These are phyloP conservation scores for human DNA, from an alignment of 2,113 vertebrate genomes.

Conservation along the genomic window GRCh38 chr17:6210501-6211000, in stretches of 20 bases:
- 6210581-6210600: rapidly evolving
- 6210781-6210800: neutral
- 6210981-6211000: slow-evolving; percentile 65
- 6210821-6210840: slow-evolving; percentile 55
- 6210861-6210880: slow-evolving; percentile 60
- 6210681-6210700: neutral
- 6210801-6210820: slow-evolving; percentile 56
- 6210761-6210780: neutral
- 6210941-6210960: slow-evolving; percentile 67
- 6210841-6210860: slow-evolving; percentile 51
- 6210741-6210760: neutral
- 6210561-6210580: neutral
- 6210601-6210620: neutral
- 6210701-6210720: neutral
- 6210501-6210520: neutral
- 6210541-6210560: neutral
- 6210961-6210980: slow-evolving; percentile 64
- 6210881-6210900: slow-evolving; percentile 57
- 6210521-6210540: neutral
- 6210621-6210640: neutral
- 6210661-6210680: neutral
- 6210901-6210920: neutral
- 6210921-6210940: slow-evolving; percentile 44
- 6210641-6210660: neutral
- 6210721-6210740: neutral